Percentiles rank a stretch among this genome's conserved stretches.
Conservation (phyloP, 53 echinoderm and acorn worm genomes). For the Antedon mediterranea region DNA sequence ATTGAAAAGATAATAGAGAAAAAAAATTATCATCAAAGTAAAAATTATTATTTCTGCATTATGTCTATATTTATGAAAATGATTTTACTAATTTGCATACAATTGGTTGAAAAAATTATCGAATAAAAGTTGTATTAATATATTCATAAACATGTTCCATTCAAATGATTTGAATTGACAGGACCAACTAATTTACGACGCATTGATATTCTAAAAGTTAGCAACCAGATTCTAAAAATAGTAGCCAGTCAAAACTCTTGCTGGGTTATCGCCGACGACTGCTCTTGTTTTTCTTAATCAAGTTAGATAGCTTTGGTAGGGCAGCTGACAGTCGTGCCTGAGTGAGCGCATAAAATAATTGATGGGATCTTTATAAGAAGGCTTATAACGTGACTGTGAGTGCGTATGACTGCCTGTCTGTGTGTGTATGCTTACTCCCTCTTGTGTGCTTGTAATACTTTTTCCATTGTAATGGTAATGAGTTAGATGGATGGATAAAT, state of each 20-base stretch:
- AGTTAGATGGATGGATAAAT: not conserved
- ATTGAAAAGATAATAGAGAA: too few species aligned
- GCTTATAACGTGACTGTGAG: not conserved
- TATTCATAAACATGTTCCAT: not conserved
- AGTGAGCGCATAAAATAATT: not conserved
- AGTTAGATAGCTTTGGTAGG: not conserved
- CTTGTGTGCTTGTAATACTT: not conserved
- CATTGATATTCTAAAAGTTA: not conserved
- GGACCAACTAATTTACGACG: not conserved
- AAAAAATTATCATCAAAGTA: too few species aligned
- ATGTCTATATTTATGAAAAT: too few species aligned
- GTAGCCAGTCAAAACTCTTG: not conserved
- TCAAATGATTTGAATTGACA: not conserved
- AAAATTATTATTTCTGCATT: too few species aligned
- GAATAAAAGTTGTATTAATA: not conserved
- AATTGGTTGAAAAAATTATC: not conserved
- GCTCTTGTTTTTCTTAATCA: constrained; percentile 1
- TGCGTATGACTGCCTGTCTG: not conserved
- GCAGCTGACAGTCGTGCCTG: not conserved
- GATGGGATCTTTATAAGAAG: not conserved
- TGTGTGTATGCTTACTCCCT: not conserved
- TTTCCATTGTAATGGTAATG: not conserved
- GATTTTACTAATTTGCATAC: too few species aligned
- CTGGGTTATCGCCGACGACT: not conserved
- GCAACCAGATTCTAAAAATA: not conserved